A percentile compares a stretch with the other conserved stretches of the same genome.
Evolutionary conservation across 2,888 invertebrate genomes (phyloP).

Genomic region (Eilema depressum): DNA sequence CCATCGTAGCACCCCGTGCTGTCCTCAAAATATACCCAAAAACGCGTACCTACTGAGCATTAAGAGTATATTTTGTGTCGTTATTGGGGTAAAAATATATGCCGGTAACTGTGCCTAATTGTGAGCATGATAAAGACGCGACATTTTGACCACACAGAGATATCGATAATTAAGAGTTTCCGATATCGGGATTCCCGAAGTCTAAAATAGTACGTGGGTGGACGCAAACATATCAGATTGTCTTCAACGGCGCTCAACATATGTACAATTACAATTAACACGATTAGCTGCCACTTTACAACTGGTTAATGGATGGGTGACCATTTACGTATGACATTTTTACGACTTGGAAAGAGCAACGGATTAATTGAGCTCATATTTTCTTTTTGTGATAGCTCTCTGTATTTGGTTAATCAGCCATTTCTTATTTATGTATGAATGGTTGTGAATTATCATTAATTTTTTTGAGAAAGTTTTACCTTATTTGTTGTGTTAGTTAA

Average conservation of each 20-base stretch:
- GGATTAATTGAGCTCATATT: slow-evolving; percentile 28
- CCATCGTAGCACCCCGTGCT: too few relatives aligned
- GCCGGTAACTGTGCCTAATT: too few relatives aligned
- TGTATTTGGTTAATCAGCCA: slow-evolving; percentile 27
- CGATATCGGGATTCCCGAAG: slow-evolving; percentile 21
- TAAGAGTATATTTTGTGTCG: too few relatives aligned
- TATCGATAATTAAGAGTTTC: slow-evolving; percentile 18
- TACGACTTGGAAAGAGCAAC: slow-evolving; percentile 33
- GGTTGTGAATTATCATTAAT: slow-evolving; percentile 5
- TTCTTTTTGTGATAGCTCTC: slow-evolving; percentile 32
- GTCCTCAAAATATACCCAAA: too few relatives aligned
- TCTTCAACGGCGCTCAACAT: slow-evolving; percentile 39
- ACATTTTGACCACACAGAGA: background rate
- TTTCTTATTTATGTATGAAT: slow-evolving; percentile 20
- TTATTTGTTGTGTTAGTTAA: background rate
- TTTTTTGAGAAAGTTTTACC: slow-evolving; percentile 9
- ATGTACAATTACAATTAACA: slow-evolving; percentile 46
- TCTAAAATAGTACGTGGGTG: slow-evolving; percentile 38
- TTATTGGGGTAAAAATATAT: too few relatives aligned
- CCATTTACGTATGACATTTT: slow-evolving; percentile 43
- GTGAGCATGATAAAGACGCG: background rate
- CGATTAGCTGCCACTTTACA: slow-evolving; percentile 37
- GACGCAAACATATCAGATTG: slow-evolving; percentile 43
- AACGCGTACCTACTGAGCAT: too few relatives aligned
- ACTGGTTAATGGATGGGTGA: slow-evolving; percentile 37